Base-by-base conservation (phyloP, 2,113 vertebrate genomes). In the Siphamia tubifer region DNA sequence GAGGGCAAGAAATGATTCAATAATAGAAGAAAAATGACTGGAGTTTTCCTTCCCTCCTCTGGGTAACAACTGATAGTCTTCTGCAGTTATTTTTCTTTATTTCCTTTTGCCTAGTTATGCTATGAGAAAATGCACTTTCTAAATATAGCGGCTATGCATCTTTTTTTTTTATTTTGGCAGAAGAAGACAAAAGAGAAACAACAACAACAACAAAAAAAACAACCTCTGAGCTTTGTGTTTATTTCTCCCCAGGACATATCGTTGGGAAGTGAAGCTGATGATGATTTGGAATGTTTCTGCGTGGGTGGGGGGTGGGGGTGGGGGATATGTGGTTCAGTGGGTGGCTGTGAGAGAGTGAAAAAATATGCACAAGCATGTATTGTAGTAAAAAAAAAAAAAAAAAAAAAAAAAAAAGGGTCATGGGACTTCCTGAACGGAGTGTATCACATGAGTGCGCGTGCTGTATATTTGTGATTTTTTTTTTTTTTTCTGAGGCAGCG, bases 361-460 rank as follows among this genome's bases (percentile, higher is more conserved):
- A 63, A 71, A 74, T 56, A 2, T 69, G 20, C 58, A 36, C 9
- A 5, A 19, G 21, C 2, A 6, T 42, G 25, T 78, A 38, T 61
- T 80, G 39, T 69, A 42, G 58, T 74, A 71, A 72, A n/a, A 76
- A 84, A 45, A 72, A n/a, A 76, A 84, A 45, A 71, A 72, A n/a
- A 76, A 84, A 45, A 71, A 72, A n/a, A 76, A 84, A 45, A n/a
- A n/a, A n/a, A n/a, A n/a, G n/a, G 87, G 87, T 89, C 87, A 84
- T 87, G 86, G 52, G 82, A 90, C 83, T 90, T 87, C 87, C 83
- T 87, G 80, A 61, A 63, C 67, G 38, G 42, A 54, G 32, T 58
- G 67, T 38, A 55, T 87, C 79, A 74, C 81, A 88, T 49, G 44
- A 55, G 64, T 43, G 68, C 47, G 67, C 24, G 55, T 57, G 45